Base-by-base conservation (phyloP, 1,140 invertebrate species). In the Araneus ventricosus region DNA sequence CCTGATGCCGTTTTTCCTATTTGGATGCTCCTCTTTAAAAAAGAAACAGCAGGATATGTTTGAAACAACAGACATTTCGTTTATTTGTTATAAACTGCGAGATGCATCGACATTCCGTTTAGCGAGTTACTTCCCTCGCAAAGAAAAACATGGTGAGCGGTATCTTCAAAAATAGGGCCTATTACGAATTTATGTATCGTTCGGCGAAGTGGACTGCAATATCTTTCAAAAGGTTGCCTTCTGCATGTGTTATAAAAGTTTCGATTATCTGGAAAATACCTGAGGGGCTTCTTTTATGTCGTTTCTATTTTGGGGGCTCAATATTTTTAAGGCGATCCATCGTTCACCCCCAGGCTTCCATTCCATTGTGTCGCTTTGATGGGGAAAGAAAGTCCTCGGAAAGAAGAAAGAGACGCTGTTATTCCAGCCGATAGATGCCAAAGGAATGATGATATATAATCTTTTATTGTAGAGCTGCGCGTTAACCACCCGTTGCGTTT, bases 201-300 rank as follows among this genome's bases (percentile, higher is more conserved):
- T 82, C 41, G 14, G 22, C 1, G 6, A 17, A 82, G 79, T 45
- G 67, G 79, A 24, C 37, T 39, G 39, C 37, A 39, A 45, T 41
- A n/a, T 41, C 14, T 41, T 41, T 82, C n/a, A 27, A 41, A 82
- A 41, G 79, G 34, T 82, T 41, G 39, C 17, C 37, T 41, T 24
- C 5, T 39, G 79, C 39, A 41, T 82, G 41, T 82, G 41, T 82
- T 41, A 82, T 39, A 82, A 45, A 82, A 41, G 41, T 82, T 82
- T 39, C 79, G 34, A 39, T 39, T 39, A 82, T 22, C 24, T 45
- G 79, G 79, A 80, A 82, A 41, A 82, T 82, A 82, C 79, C 79
- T 82, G 37, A 39, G 22, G 41, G 79, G 39, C 7, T 82, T 41
- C 37, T 82, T 82, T 82, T 41, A 24, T 82, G 37, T 82, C 30